Conservation (phyloP, 2,888 invertebrate genomes). For the Luperina nickerlii region DNA sequence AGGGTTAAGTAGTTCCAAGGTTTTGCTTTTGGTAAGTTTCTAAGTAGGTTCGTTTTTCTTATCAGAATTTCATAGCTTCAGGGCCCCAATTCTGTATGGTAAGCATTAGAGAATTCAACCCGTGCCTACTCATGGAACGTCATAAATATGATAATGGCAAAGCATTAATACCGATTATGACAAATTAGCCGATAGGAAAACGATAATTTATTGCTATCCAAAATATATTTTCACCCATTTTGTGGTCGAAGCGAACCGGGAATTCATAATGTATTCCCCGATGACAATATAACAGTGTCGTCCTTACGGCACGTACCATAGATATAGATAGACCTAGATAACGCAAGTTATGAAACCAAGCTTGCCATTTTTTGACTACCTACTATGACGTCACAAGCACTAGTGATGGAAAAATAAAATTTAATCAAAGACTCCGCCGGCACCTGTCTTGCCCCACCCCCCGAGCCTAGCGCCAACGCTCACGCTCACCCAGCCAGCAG, state of each 20-base stretch:
- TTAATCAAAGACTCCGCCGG: too few species aligned
- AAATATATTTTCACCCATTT: slow-evolving; percentile 61
- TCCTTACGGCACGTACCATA: slow-evolving; percentile 42
- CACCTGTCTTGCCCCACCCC: too few species aligned
- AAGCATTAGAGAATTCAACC: slow-evolving; percentile 38
- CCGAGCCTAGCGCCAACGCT: too few species aligned
- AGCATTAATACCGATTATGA: slow-evolving; percentile 59
- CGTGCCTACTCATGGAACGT: slow-evolving; percentile 24
- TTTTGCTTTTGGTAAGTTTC: slow-evolving; percentile 6
- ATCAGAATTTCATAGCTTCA: neutral
- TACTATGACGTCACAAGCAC: too few species aligned
- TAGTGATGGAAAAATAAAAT: too few species aligned
- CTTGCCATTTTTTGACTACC: too few species aligned
- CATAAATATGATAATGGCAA: slow-evolving; percentile 58
- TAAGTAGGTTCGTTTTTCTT: neutral
- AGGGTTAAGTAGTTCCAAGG: slow-evolving; percentile 28
- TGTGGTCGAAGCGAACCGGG: slow-evolving; percentile 26
- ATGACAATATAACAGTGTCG: slow-evolving; percentile 49
- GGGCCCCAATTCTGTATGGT: neutral
- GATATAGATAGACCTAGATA: too few species aligned
- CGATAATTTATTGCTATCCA: slow-evolving; percentile 54
- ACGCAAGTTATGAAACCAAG: too few species aligned
- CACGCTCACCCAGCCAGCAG: too few species aligned
- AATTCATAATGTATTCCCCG: slow-evolving; percentile 56
- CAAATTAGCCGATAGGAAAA: slow-evolving; percentile 59